Evolutionary conservation across 2,888 invertebrate genomes (phyloP).

Genomic region (Cryptosula pallasiana): DNA sequence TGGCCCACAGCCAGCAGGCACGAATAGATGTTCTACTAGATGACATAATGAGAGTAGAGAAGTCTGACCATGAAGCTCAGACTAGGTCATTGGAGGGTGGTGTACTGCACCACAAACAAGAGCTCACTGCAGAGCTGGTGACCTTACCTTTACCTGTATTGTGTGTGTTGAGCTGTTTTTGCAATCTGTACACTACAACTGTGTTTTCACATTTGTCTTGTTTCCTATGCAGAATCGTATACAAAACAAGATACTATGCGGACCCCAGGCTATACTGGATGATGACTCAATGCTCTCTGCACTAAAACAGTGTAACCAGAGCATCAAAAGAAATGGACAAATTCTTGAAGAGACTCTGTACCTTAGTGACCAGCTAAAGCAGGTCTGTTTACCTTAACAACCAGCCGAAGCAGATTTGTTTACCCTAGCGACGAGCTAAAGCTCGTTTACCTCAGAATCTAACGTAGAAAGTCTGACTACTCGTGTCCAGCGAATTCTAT

Average conservation of each 20-base stretch:
- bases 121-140: constrained; percentile 45
- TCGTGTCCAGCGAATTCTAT: too few relatives aligned
- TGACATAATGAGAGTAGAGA: constrained; percentile 46
- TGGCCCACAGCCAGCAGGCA: constrained; percentile 47
- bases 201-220: not conserved
- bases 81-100: constrained; percentile 45
- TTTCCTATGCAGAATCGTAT: constrained; percentile 44
- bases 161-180: not conserved
- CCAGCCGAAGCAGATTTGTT: not conserved
- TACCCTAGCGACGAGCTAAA: too few relatives aligned
- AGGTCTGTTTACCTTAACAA: constrained; percentile 29
- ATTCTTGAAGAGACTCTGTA: constrained; percentile 45
- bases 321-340: constrained; percentile 38
- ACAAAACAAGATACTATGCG: constrained; percentile 43
- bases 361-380: constrained; percentile 36
- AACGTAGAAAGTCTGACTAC: too few relatives aligned
- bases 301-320: constrained; percentile 41
- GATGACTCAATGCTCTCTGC: constrained; percentile 47
- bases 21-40: constrained; percentile 42
- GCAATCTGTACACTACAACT: not conserved
- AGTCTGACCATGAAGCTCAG: constrained; percentile 49
- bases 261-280: constrained; percentile 43
- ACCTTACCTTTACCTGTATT: not conserved
- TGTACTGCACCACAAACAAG: constrained; percentile 43
- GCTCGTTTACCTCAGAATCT: too few relatives aligned